Conservation (phyloP, 2,113 vertebrate species). For the Megaleporinus macrocephalus region DNA sequence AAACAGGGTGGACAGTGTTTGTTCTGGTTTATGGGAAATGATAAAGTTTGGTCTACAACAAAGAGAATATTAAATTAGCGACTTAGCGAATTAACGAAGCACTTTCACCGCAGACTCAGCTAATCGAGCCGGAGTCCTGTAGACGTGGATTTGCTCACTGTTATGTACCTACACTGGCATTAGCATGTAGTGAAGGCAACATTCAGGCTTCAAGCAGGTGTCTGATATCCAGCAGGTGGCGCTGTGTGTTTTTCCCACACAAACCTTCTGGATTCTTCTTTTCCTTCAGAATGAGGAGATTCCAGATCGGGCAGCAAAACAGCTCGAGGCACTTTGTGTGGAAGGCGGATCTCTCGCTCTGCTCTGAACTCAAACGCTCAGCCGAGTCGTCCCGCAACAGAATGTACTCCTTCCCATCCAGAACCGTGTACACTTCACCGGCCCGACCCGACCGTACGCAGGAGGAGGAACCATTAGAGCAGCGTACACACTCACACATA, state of each 20-base stretch:
- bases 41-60: too few relatives aligned
- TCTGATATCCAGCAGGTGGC: background rate
- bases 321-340: conserved; percentile 91
- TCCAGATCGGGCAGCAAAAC: conserved; percentile 92
- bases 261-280: conserved; percentile 89
- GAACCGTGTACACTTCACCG: conserved; percentile 75
- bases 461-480: conserved; percentile 8
- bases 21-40: too few relatives aligned
- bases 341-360: conserved; percentile 90
- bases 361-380: conserved; percentile 85
- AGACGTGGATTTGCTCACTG: background rate
- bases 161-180: conserved; percentile 1
- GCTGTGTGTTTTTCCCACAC: conserved; percentile 66
- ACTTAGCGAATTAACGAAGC: too few relatives aligned
- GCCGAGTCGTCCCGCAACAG: conserved; percentile 89
- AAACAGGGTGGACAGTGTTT: too few relatives aligned
- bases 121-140: too few relatives aligned
- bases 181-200: background rate
- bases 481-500: background rate
- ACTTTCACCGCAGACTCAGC: too few relatives aligned
- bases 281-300: conserved; percentile 85
- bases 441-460: background rate
- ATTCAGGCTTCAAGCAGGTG: background rate
- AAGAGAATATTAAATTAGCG: too few relatives aligned
- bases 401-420: conserved; percentile 93